These are phyloP conservation scores for Macquaria australasica DNA, from an alignment of 2,113 vertebrate species.

Conservation along the genomic window DNA sequence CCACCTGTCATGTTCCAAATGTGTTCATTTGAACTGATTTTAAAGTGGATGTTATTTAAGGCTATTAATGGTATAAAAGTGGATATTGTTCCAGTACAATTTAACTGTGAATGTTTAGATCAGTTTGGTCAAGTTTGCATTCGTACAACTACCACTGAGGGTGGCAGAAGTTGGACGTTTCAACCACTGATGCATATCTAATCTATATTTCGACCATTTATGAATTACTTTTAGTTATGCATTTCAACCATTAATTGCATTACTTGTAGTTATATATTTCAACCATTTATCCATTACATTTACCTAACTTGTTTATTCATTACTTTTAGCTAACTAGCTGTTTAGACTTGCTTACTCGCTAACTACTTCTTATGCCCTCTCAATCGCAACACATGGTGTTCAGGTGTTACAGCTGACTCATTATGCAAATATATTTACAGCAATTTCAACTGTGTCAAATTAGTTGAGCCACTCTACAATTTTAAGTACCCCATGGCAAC, in stretches of 20 bases:
- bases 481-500: background rate
- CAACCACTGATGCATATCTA: background rate
- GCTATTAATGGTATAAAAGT: background rate
- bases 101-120: background rate
- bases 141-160: background rate
- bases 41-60: background rate
- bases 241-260: background rate
- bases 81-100: background rate
- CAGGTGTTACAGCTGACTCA: background rate
- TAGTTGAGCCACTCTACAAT: background rate
- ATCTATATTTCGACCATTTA: background rate
- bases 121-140: background rate
- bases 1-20: background rate
- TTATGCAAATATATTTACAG: background rate
- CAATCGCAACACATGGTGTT: background rate
- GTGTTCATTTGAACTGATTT: background rate
- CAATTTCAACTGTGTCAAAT: background rate
- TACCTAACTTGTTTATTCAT: background rate
- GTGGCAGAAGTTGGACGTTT: background rate
- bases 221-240: background rate
- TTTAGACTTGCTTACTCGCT: background rate
- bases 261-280: background rate
- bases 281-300: background rate
- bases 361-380: background rate
- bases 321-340: background rate